Evolutionary conservation across 2,888 invertebrate genomes (phyloP).

Genomic region (Yponomeuta malinellus): DNA sequence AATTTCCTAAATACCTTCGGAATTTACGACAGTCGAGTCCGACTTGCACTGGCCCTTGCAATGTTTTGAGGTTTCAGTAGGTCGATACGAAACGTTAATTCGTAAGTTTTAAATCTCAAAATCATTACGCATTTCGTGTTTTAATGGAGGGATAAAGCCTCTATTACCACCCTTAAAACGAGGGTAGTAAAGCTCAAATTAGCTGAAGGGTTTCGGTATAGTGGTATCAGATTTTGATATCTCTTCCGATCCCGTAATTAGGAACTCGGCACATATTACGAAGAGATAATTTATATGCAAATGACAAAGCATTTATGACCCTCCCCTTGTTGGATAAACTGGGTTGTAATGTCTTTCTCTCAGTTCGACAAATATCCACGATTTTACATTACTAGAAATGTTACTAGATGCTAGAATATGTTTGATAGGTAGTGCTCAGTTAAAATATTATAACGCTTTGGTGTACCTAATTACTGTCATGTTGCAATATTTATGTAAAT

Average conservation of each 20-base stretch:
- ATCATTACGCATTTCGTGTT: neutral
- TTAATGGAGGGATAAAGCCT: neutral
- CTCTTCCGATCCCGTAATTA: conserved; percentile 9
- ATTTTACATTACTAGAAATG: too few relatives aligned
- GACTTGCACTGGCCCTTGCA: too few relatives aligned
- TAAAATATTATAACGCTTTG: too few relatives aligned
- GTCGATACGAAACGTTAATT: neutral
- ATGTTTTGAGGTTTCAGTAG: too few relatives aligned
- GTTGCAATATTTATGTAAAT: too few relatives aligned
- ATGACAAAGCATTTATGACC: conserved; percentile 7
- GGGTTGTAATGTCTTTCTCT: neutral
- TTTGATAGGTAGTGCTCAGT: too few relatives aligned
- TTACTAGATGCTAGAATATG: too few relatives aligned
- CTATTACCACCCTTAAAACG: neutral
- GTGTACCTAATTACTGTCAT: too few relatives aligned
- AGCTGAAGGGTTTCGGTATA: neutral
- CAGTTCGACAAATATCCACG: too few relatives aligned
- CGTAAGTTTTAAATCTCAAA: neutral
- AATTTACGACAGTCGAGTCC: too few relatives aligned
- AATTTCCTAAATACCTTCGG: too few relatives aligned
- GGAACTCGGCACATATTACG: neutral
- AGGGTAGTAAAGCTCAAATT: neutral
- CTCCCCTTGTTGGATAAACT: neutral
- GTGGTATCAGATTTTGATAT: neutral
- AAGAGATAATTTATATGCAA: conserved; percentile 15